phyloP scores from a whole-genome alignment of 2,797 vertebrate species.

The Coluber constrictor region DNA sequence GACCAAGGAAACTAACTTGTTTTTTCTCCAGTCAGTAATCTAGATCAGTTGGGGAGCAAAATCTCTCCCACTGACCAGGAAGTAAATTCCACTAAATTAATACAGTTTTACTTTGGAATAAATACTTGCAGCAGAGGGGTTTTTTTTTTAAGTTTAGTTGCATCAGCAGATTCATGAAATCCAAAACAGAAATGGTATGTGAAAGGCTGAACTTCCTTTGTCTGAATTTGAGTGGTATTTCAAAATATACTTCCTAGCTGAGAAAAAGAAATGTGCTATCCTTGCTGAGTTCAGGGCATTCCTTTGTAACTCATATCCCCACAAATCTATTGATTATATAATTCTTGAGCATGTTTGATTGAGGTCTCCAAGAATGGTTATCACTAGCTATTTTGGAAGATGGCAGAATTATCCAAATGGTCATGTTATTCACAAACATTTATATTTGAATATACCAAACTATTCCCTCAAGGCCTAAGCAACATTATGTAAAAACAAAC shows the following conservation, averaged over 20 bases:
- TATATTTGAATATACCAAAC: background rate
- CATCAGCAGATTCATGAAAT: background rate
- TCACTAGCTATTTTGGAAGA: conserved; percentile 12
- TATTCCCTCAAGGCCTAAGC: background rate
- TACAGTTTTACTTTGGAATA: background rate
- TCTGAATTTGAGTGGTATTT: background rate
- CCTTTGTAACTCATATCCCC: background rate
- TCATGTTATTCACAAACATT: background rate
- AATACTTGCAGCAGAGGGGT: background rate
- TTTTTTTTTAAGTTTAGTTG: background rate
- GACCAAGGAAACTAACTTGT: too few species aligned
- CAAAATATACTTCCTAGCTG: background rate
- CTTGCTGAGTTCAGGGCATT: background rate
- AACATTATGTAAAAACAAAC: background rate
- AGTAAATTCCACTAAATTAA: background rate
- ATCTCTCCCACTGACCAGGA: background rate
- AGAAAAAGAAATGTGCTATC: background rate
- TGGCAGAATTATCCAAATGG: conserved; percentile 13
- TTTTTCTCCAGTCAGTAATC: background rate
- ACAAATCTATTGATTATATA: conserved; percentile 6
- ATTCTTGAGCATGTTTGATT: background rate
- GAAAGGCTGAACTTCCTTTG: background rate
- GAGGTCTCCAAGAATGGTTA: background rate
- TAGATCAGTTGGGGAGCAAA: background rate
- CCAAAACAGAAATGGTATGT: background rate